A percentile compares a stretch with the other conserved stretches of the same genome.
These are phyloP conservation scores for Dicerorhinus sumatrensis DNA, from an alignment of 2,113 vertebrate species.

Conservation along the genomic window DNA sequence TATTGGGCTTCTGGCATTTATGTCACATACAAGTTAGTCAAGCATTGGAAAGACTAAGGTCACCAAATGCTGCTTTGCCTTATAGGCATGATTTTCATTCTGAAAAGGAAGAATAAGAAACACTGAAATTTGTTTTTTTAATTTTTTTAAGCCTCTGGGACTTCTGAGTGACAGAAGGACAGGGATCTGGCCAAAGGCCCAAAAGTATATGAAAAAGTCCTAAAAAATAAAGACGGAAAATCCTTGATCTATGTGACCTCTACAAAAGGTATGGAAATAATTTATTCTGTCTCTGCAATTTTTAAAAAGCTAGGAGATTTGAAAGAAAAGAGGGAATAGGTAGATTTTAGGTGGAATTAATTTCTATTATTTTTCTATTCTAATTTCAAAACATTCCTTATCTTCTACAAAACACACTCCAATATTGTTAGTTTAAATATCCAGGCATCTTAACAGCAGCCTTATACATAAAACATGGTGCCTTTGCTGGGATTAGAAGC, in stretches of 20 bases:
- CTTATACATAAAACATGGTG: slow-evolving; percentile 4
- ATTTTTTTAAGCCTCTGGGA: neutral
- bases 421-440: slow-evolving; percentile 17
- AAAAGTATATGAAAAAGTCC: neutral
- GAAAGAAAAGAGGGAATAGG: neutral
- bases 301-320: slow-evolving; percentile 41
- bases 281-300: neutral
- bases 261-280: neutral
- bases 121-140: neutral
- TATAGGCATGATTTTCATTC: neutral
- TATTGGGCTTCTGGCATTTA: neutral
- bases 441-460: neutral
- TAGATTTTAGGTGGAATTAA: neutral
- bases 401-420: slow-evolving; percentile 23
- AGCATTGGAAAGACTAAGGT: neutral
- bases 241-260: neutral
- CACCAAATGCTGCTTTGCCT: neutral
- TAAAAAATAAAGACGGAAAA: slow-evolving; percentile 46
- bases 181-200: neutral
- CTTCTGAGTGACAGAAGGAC: neutral
- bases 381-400: slow-evolving; percentile 40
- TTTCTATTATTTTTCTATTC: slow-evolving; percentile 49
- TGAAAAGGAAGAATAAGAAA: neutral
- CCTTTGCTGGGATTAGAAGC: neutral
- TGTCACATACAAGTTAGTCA: neutral